Conservation (phyloP, 2,888 invertebrate genomes). For the Leucophora obtusa region DNA sequence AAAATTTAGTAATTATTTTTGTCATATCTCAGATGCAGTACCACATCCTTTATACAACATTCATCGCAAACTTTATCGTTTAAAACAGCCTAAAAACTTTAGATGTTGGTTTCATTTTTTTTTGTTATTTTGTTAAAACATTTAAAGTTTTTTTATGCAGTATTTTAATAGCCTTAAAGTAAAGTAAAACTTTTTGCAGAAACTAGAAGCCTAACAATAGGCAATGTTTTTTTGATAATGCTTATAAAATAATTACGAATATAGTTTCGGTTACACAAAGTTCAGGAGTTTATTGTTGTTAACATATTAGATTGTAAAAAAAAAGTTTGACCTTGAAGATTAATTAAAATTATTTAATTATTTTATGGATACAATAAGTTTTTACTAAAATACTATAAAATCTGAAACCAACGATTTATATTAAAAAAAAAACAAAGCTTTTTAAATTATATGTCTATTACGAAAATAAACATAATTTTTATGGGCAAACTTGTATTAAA, state of each 20-base stretch:
- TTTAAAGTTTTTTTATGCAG: not conserved
- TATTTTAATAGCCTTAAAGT: constrained; percentile 5
- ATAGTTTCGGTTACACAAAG: too few species aligned
- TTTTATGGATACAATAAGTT: too few species aligned
- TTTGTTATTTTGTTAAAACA: not conserved
- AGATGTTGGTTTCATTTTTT: not conserved
- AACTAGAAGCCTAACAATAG: not conserved
- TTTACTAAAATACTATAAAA: too few species aligned
- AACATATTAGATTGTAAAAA: too few species aligned
- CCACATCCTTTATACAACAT: not conserved
- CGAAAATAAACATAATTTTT: too few species aligned
- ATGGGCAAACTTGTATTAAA: too few species aligned
- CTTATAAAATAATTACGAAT: not conserved
- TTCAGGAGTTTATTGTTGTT: too few species aligned
- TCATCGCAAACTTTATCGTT: constrained; percentile 30
- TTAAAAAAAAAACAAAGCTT: too few species aligned
- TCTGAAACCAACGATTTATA: too few species aligned
- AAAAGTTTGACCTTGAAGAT: too few species aligned
- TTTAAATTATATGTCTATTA: too few species aligned
- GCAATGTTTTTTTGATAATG: not conserved
- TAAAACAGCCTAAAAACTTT: constrained; percentile 25
- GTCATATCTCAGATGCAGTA: constrained; percentile 6
- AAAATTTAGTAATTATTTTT: not conserved
- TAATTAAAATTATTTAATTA: too few species aligned
- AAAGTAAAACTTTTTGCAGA: not conserved